phyloP scores from a whole-genome alignment of 2,797 vertebrate species.

The Smutsia gigantea region DNA sequence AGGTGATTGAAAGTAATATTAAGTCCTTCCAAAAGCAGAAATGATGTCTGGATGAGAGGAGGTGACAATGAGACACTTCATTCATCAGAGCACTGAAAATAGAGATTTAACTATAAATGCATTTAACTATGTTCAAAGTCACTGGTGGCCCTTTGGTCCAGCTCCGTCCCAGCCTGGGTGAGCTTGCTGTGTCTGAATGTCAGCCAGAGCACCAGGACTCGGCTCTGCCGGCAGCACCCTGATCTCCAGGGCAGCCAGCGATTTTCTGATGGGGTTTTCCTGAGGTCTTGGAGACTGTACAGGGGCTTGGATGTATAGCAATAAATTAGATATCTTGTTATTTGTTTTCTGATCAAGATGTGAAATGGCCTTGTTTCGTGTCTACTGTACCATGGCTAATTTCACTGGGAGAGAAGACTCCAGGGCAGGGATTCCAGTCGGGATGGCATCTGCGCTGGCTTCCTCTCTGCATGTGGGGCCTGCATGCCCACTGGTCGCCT shows the following conservation, averaged over 20 bases:
- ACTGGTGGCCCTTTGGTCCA: neutral
- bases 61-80: neutral
- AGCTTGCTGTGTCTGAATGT: neutral
- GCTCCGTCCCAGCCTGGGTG: neutral
- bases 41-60: neutral
- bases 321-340: neutral
- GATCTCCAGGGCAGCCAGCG: too few species aligned
- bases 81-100: neutral
- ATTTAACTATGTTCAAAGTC: neutral
- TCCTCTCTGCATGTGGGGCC: neutral
- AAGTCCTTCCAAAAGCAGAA: neutral
- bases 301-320: neutral
- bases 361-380: neutral
- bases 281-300: too few species aligned
- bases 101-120: neutral
- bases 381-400: neutral
- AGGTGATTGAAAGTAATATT: neutral
- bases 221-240: rapidly evolving
- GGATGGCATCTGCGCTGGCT: neutral
- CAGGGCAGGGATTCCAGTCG: neutral
- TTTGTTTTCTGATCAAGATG: neutral
- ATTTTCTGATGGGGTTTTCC: neutral
- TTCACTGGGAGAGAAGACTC: neutral
- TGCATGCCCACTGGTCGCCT: rapidly evolving
- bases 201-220: neutral